Evolutionary conservation across 2,113 vertebrate genomes (phyloP).

Genomic region (Telmatochromis sp.): DNA sequence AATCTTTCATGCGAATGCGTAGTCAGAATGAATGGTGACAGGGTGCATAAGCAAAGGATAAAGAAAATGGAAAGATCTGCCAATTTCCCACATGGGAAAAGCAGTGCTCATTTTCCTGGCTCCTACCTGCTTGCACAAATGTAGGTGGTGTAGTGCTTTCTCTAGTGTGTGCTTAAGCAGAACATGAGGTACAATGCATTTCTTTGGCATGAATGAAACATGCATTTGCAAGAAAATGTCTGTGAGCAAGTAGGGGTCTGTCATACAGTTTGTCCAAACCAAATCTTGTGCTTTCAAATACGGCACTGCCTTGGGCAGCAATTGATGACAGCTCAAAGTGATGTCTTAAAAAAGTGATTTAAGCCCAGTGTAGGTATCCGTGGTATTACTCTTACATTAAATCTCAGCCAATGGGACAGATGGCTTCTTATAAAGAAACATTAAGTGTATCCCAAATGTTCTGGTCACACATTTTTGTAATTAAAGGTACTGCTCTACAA

Average conservation of each 20-base stretch:
- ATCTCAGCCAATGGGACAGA: constrained; percentile 12
- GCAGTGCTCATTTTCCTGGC: neutral
- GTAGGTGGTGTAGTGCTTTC: neutral
- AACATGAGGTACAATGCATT: neutral
- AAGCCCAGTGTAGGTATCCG: neutral
- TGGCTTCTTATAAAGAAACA: constrained; percentile 8
- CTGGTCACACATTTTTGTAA: constrained; percentile 1
- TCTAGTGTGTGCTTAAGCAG: neutral
- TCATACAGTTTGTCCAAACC: neutral
- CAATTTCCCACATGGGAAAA: neutral
- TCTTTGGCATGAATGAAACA: neutral
- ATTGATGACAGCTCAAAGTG: neutral
- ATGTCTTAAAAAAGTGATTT: neutral
- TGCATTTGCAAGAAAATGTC: neutral
- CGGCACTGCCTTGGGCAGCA: neutral
- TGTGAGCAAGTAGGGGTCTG: neutral
- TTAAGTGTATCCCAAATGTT: neutral
- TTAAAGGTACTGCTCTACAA: neutral
- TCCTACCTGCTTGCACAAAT: neutral
- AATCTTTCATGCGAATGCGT: neutral
- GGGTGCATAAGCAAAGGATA: neutral
- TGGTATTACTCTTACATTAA: neutral
- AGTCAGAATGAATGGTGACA: neutral
- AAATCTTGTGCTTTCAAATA: neutral
- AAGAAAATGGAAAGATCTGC: neutral